Conservation (phyloP, 2,113 vertebrate species). For the Esox niger region DNA sequence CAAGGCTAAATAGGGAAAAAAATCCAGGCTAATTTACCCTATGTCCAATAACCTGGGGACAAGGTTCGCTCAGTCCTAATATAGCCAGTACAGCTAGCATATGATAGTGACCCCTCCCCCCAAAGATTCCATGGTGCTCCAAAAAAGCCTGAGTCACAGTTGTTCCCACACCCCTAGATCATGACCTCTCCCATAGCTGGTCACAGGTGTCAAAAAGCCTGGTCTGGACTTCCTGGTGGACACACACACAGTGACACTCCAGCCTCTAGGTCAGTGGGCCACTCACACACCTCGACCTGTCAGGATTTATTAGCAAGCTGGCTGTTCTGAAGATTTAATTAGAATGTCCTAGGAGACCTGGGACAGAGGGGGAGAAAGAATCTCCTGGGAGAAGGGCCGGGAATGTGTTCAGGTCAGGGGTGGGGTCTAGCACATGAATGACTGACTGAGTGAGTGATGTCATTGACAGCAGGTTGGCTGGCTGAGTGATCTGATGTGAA, state of each 20-base stretch:
- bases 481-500: conserved; percentile 68
- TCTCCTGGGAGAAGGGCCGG: conserved; percentile 2
- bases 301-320: conserved; percentile 59
- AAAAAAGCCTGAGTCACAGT: conserved; percentile 52
- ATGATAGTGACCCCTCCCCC: neutral
- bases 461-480: conserved; percentile 56
- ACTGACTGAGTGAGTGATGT: conserved; percentile 52
- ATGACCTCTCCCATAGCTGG: conserved; percentile 53
- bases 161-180: conserved; percentile 60
- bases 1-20: too few species aligned
- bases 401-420: neutral
- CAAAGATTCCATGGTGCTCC: too few species aligned
- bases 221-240: conserved; percentile 30
- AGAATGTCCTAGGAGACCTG: conserved; percentile 37
- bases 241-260: conserved; percentile 7
- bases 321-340: conserved; percentile 67
- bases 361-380: neutral
- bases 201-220: conserved; percentile 66
- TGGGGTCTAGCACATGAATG: neutral
- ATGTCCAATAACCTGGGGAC: too few species aligned
- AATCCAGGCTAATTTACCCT: too few species aligned
- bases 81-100: conserved; percentile 37
- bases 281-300: conserved; percentile 46
- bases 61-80: too few species aligned
- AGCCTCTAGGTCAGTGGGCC: conserved; percentile 13